Conservation (phyloP, 2,113 vertebrate genomes). For the Anguilla japonica region DNA sequence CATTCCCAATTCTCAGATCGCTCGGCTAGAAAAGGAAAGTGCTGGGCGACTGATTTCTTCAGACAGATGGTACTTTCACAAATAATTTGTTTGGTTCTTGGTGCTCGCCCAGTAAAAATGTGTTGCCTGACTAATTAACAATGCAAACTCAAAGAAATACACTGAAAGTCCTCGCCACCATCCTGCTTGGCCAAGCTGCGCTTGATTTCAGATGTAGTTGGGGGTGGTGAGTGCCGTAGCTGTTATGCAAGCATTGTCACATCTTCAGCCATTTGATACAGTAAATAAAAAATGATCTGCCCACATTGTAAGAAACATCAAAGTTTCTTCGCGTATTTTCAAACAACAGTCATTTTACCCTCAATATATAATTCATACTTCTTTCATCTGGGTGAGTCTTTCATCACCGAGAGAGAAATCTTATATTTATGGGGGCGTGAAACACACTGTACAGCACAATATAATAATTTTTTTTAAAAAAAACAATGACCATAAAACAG, state of each 20-base stretch:
- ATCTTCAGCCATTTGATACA: too few species aligned
- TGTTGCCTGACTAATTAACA: neutral
- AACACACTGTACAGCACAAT: too few species aligned
- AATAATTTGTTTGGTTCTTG: neutral
- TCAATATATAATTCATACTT: too few species aligned
- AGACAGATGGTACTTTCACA: neutral
- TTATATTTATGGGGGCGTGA: too few species aligned
- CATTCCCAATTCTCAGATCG: neutral
- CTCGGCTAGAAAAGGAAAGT: neutral
- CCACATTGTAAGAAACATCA: neutral
- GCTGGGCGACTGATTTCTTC: neutral
- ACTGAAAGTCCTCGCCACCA: neutral
- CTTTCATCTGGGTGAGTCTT: too few species aligned
- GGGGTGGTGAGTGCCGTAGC: neutral
- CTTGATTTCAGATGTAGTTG: neutral
- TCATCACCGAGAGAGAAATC: too few species aligned
- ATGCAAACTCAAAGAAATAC: neutral
- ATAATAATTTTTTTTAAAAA: too few species aligned
- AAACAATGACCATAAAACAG: neutral
- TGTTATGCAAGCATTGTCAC: too few species aligned
- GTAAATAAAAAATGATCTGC: too few species aligned
- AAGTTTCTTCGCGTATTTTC: too few species aligned
- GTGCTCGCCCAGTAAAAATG: neutral
- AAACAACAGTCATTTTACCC: too few species aligned
- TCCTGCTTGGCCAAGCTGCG: neutral